phyloP scores from a whole-genome alignment of 1,140 invertebrate species.

The Drosophila rhopaloa region DNA sequence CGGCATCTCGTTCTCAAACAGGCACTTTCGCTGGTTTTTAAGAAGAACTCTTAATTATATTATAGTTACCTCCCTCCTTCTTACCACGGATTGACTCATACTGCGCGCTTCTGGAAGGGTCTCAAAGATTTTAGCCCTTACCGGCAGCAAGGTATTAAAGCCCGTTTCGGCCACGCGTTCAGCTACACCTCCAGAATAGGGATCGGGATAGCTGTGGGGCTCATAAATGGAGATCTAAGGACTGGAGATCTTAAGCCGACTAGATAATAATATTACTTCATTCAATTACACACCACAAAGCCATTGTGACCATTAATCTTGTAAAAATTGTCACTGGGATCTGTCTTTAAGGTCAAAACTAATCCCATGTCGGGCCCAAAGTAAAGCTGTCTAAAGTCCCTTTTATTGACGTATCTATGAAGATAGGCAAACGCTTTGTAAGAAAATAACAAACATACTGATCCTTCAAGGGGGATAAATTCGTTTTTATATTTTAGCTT shows the following conservation, averaged over 20 bases:
- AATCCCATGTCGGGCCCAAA: slow-evolving; percentile 80
- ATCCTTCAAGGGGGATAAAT: background rate
- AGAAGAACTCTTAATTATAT: background rate
- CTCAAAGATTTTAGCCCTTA: slow-evolving; percentile 61
- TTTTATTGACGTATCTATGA: slow-evolving; percentile 48
- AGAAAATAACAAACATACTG: too few relatives aligned
- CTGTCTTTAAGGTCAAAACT: slow-evolving; percentile 76
- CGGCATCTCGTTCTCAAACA: slow-evolving; percentile 83
- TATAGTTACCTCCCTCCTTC: background rate
- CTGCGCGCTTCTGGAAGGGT: slow-evolving; percentile 62
- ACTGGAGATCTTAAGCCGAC: background rate
- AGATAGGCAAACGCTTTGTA: background rate
- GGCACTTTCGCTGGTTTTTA: slow-evolving; percentile 68
- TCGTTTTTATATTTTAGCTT: background rate
- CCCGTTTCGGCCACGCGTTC: slow-evolving; percentile 53
- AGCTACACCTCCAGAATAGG: slow-evolving; percentile 59
- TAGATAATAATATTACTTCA: background rate
- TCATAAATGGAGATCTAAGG: slow-evolving; percentile 62
- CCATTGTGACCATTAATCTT: slow-evolving; percentile 67
- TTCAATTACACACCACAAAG: slow-evolving; percentile 65
- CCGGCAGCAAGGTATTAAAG: slow-evolving; percentile 41
- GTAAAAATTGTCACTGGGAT: slow-evolving; percentile 78
- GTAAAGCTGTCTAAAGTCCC: slow-evolving; percentile 44
- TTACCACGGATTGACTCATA: slow-evolving; percentile 55
- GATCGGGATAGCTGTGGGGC: slow-evolving; percentile 57